Base-by-base conservation (phyloP, 2,113 vertebrate genomes). In the Cisticola juncidis region DNA sequence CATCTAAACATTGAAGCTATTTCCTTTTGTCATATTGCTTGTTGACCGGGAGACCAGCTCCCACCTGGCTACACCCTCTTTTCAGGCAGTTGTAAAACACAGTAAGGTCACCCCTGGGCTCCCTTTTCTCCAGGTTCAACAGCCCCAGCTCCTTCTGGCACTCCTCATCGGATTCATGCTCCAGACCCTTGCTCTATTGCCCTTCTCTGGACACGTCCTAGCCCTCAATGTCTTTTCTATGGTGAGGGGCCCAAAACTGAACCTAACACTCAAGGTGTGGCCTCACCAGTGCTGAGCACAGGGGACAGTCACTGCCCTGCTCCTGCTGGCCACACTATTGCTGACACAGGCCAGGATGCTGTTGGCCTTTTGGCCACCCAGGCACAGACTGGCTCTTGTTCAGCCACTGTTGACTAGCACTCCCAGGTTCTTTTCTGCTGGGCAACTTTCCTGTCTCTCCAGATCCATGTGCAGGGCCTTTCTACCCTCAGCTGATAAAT, bases 391-490 rank as follows among this genome's bases (percentile, higher is more conserved):
- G 57, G 57, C 42, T 80, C 21, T 3, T 57, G 31, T 72, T 81
- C 6, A 28, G 14, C 14, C 25, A 23, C 0, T 50, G 22, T 28
- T 0, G 0, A 57, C 8, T 8, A 36, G 58, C 5, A 5, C 33
- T 28, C 38, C 38, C 38, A 38, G 38, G 22, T 45, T 7, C 12
- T 66, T 85, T 29, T 38, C 42, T 44, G 42, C 42, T 44, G 42
- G 42, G 42, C 62, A 69, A 45, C 45, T 51, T 38, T 38, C 22
- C 72, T 60, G 28, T 26, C 64, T 61, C 24, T 38, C 10, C 38
- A 47, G 28, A 29, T 62, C 12, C n/a, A 24, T 54, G 47, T 54
- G 65, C 14, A 54, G 40, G 62, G 5, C 40, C n/a, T n/a, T 54
- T 20, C 47, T 47, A 8, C n/a, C 28, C 40, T 62, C 84, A 78